Conservation (phyloP, 2,797 vertebrate genomes). For the Pangasius sanitwongsei region DNA sequence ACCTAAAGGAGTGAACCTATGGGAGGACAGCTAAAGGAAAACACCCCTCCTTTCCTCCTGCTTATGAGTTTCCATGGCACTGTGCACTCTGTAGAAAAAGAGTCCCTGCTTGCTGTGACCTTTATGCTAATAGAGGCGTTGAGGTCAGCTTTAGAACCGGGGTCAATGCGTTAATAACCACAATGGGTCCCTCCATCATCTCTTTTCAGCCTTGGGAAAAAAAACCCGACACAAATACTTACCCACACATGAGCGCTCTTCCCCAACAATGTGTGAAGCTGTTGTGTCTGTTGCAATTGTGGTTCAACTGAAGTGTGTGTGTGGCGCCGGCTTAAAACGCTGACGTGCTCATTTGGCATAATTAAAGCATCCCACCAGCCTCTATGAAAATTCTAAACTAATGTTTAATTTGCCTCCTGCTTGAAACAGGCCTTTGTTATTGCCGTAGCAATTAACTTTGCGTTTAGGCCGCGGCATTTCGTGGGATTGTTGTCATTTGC, state of each 20-base stretch:
- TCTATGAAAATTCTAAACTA: slow-evolving; percentile 75
- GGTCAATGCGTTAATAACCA: slow-evolving; percentile 71
- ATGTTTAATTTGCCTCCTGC: slow-evolving; percentile 76
- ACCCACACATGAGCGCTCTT: slow-evolving; percentile 33
- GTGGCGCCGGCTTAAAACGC: slow-evolving; percentile 68
- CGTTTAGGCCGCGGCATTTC: slow-evolving; percentile 74
- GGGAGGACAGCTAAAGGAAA: neutral
- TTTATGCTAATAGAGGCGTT: slow-evolving; percentile 64
- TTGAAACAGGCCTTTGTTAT: slow-evolving; percentile 71
- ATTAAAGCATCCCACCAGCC: slow-evolving; percentile 77
- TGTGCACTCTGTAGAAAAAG: neutral
- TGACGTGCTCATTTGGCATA: slow-evolving; percentile 77
- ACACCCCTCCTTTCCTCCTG: slow-evolving; percentile 14
- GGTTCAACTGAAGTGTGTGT: slow-evolving; percentile 64
- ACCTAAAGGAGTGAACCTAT: neutral
- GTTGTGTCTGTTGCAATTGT: slow-evolving; percentile 42
- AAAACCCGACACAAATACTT: slow-evolving; percentile 15
- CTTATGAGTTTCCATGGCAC: slow-evolving; percentile 33
- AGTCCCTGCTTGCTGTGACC: slow-evolving; percentile 30
- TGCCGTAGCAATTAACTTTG: slow-evolving; percentile 76
- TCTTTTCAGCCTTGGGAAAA: slow-evolving; percentile 13
- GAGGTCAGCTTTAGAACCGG: slow-evolving; percentile 60
- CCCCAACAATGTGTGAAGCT: slow-evolving; percentile 41
- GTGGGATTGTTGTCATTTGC: slow-evolving; percentile 80
- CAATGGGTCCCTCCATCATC: slow-evolving; percentile 65